Evolutionary conservation across 2,797 vertebrate genomes (phyloP), one percentile per base, ranked within the genome.

Genomic region (Acipenser transmontanus): DNA sequence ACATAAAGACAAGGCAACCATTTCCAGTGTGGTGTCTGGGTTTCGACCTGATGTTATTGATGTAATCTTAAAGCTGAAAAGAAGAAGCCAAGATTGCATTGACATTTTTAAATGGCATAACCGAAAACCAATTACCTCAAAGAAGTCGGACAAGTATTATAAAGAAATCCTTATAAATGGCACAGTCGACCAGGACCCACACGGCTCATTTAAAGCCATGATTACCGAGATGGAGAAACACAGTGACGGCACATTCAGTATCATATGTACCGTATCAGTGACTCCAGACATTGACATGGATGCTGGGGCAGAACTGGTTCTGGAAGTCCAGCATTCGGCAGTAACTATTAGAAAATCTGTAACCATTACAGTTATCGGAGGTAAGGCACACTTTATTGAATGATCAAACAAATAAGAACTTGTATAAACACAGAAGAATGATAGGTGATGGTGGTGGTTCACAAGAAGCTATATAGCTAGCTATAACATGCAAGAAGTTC

Each of bases 41-140:
- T 77, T 74, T 68, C 57, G 65, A 62, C 66, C 57, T 14, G 67
- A 67, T 20, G 8, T n/a, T 11, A 62, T 74, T 49, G 6, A 5
- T 4, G 1, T 59, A 7, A 34, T 0, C 1, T 57, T 74, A 59
- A 49, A 59, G 13, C 17, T 12, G n/a, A 63, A 47, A 12, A 69
- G 59, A 1, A 2, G 11, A 7, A 1, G 6, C 12, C 1, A 49
- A n/a, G 6, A 69, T 0, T 17, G 4, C 34, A 54, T 51, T n/a
- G 12, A 1, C 2, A 2, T 69, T 66, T 64, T 14, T 47, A 47
- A 10, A 8, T 66, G 62, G 17, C 11, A 8, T n/a, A 47, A 10
- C 11, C 47, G 48, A 4, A 4, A 6, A 14, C 8, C 51, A 8
- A 8, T 4, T 12, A 54, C 8, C 51, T 14, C 48, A 1, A 11